Base-by-base conservation (phyloP, 2,888 invertebrate species). In the Pelosia muscerda region DNA sequence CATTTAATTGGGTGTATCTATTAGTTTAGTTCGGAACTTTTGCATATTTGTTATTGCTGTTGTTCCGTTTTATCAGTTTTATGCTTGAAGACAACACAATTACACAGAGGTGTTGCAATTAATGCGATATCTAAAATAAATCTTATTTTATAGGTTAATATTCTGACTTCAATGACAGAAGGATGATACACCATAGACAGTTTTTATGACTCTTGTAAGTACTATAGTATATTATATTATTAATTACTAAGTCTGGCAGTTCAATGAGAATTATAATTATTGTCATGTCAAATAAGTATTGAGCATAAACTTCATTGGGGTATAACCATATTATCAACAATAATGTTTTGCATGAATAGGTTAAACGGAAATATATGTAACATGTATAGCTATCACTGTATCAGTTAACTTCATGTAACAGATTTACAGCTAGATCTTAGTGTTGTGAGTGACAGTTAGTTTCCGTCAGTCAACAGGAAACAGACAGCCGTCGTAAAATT, bases 1-100 rank as follows among this genome's bases (percentile, higher is more conserved):
- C 60, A 49, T 66, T 59, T 74, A 78, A 76, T 72, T 78, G 71
- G 69, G 63, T 64, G 71, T 68, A 72, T n/a, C 49, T 49, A 49
- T 49, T n/a, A 49, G 49, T 19, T 49, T n/a, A 23, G 25, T 25
- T 22, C 25, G 23, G 23, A 25, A 55, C 11, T 4, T 23, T 55
- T 55, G 54, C 22, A n/a, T 49, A 49, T 42, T 42, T 13, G 2
- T 2, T 34, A 42, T n/a, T 49, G 10, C 10, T 55, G 57, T 57
- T 28, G 28, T 31, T 28, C 26, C 10, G 28, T 10, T 25, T 57
- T 57, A 19, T 26, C 6, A 5, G 11, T 55, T 15, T 25, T 25
- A 55, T 55, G 53, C 53, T 34, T 49, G n/a, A n/a, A 19, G 19
- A 19, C 42, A 9, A 49, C 9, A 49, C 5, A 49, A 49, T 49